Conservation (phyloP, 2,888 invertebrate genomes). For the Amblyjoppa proteus region DNA sequence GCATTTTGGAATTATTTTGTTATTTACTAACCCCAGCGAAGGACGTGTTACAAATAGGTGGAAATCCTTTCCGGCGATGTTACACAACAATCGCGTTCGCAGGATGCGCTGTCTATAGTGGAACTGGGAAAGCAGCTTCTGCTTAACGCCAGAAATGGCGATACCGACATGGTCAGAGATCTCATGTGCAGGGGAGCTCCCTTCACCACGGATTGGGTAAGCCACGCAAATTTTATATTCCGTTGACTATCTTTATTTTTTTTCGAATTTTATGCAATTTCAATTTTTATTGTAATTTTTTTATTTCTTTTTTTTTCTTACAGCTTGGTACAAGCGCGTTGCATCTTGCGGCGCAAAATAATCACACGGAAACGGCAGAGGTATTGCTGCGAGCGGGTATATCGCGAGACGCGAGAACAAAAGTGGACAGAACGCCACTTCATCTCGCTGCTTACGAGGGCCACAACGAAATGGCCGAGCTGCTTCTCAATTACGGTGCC, state of each 20-base stretch:
- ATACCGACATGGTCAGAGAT: conserved; percentile 90
- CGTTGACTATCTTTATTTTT: not conserved
- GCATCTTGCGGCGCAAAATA: conserved; percentile 94
- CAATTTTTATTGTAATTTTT: not conserved
- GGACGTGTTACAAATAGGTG: conserved; percentile 72
- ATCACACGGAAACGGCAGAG: conserved; percentile 92
- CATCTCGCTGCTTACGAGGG: conserved; percentile 96
- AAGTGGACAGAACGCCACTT: conserved; percentile 96
- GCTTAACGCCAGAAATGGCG: conserved; percentile 92
- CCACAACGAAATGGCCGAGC: conserved; percentile 90
- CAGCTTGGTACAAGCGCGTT: conserved; percentile 96
- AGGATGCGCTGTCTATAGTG: conserved; percentile 86
- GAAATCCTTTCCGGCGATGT: conserved; percentile 79
- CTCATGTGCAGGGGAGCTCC: conserved; percentile 95
- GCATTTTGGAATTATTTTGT: not conserved
- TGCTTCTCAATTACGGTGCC: conserved; percentile 89
- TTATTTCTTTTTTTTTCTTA: conserved; percentile 63
- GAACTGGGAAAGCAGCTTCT: conserved; percentile 95
- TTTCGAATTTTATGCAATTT: not conserved
- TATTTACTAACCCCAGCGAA: conserved; percentile 48
- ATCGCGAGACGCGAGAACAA: conserved; percentile 95
- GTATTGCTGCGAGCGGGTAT: conserved; percentile 94
- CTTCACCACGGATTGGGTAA: conserved; percentile 96
- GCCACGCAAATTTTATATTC: conserved; percentile 63
- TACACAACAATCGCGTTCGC: conserved; percentile 75